A percentile compares a stretch with the other conserved stretches of the same genome.
Evolutionary conservation across 2,113 vertebrate species (phyloP).

Genomic region (Chlorodrepanis virens): DNA sequence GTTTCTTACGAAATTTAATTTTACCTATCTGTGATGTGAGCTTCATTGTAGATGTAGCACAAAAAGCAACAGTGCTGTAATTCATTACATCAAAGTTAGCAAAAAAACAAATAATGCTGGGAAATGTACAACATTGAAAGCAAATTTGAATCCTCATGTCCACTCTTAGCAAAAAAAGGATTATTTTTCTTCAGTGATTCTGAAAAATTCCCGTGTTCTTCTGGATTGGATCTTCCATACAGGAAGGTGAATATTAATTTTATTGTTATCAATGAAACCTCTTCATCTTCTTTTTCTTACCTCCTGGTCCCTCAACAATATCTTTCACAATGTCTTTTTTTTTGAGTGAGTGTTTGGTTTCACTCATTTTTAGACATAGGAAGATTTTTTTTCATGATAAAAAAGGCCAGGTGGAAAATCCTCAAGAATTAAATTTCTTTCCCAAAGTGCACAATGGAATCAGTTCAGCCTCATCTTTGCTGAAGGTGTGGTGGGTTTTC

Average conservation of each 20-base stretch:
- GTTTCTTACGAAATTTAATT: not conserved
- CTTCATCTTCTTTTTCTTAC: not conserved
- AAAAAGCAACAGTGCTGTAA: not conserved
- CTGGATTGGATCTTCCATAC: not conserved
- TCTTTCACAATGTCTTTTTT: not conserved
- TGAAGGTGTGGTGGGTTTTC: not conserved
- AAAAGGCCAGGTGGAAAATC: not conserved
- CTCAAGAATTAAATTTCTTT: not conserved
- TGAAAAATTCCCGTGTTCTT: not conserved
- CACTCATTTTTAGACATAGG: not conserved
- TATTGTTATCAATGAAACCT: not conserved
- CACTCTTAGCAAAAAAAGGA: not conserved
- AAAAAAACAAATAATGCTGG: not conserved
- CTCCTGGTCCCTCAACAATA: fast-evolving
- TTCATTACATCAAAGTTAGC: not conserved
- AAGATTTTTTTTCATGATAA: not conserved
- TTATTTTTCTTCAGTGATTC: not conserved
- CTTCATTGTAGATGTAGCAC: not conserved
- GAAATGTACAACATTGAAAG: not conserved
- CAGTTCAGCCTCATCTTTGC: not conserved
- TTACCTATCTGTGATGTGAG: not conserved
- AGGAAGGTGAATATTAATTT: not conserved
- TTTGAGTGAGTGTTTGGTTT: not conserved
- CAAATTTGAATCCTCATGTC: not conserved
- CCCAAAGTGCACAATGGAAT: not conserved